Percentiles rank a stretch among this genome's conserved stretches.
These are phyloP conservation scores for Thumatha senex DNA, from an alignment of 2,888 invertebrate species.

Conservation along the genomic window DNA sequence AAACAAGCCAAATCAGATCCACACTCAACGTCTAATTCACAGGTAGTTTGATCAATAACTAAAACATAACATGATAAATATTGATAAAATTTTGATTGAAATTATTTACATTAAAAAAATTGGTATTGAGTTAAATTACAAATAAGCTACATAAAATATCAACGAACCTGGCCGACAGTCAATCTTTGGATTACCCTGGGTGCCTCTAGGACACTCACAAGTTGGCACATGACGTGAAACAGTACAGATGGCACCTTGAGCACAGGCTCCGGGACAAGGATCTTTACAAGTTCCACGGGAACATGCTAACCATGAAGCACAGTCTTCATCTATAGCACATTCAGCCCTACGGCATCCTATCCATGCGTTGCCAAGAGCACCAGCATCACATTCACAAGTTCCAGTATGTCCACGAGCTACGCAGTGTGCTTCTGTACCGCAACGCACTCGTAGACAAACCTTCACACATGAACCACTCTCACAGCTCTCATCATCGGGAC, in stretches of 20 bases:
- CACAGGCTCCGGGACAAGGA: slow-evolving; percentile 93
- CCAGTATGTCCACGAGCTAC: slow-evolving; percentile 90
- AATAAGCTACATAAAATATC: neutral
- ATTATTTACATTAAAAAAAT: no score
- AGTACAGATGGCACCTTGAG: slow-evolving; percentile 89
- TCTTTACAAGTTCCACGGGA: slow-evolving; percentile 90
- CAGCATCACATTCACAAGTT: slow-evolving; percentile 89
- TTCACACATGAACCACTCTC: slow-evolving; percentile 91
- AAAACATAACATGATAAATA: slow-evolving; percentile 20
- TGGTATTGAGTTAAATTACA: neutral
- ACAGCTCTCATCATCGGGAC: slow-evolving; percentile 91
- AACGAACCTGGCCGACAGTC: slow-evolving; percentile 84
- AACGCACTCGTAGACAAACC: slow-evolving; percentile 90
- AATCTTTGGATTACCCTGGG: slow-evolving; percentile 89
- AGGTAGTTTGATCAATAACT: slow-evolving; percentile 85
- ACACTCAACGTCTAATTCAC: slow-evolving; percentile 92
- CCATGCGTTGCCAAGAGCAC: slow-evolving; percentile 91
- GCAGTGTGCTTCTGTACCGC: slow-evolving; percentile 91
- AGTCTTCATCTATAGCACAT: slow-evolving; percentile 89
- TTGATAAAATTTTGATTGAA: neutral
- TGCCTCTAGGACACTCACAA: slow-evolving; percentile 93
- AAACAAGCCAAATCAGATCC: slow-evolving; percentile 94
- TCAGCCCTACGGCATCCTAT: slow-evolving; percentile 90
- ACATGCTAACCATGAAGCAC: slow-evolving; percentile 91
- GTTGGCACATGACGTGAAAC: slow-evolving; percentile 90